These are phyloP conservation scores for Phoxinus phoxinus DNA, from an alignment of 2,113 vertebrate genomes.

Conservation along the genomic window DNA sequence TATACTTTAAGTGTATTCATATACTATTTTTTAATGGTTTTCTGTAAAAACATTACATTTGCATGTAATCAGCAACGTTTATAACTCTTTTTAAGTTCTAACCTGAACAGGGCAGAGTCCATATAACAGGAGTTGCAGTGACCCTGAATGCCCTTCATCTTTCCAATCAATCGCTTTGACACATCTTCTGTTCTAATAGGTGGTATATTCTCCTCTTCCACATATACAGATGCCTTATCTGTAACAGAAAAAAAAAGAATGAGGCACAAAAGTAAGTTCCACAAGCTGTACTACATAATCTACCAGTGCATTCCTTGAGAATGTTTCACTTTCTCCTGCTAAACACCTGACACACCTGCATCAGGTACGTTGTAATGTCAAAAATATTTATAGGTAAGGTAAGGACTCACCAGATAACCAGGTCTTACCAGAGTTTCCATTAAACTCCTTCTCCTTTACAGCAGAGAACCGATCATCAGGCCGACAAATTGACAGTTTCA, in stretches of 20 bases:
- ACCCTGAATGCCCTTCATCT: conserved; percentile 88
- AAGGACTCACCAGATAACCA: background rate
- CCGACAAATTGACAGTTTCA: conserved; percentile 78
- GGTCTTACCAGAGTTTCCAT: conserved; percentile 56
- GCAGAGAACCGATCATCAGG: conserved; percentile 77
- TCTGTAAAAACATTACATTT: too few relatives aligned
- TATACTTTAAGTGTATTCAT: too few relatives aligned
- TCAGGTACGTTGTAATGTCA: background rate
- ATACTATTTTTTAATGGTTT: too few relatives aligned
- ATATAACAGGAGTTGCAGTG: conserved; percentile 94
- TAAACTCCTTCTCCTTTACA: background rate
- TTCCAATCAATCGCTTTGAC: conserved; percentile 71
- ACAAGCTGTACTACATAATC: background rate
- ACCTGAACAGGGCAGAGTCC: conserved; percentile 89
- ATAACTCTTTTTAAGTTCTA: background rate
- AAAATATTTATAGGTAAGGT: background rate
- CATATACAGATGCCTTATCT: conserved; percentile 50
- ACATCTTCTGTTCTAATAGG: conserved; percentile 77
- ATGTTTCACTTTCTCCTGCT: background rate
- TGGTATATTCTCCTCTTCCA: conserved; percentile 65
- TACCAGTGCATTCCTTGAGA: background rate
- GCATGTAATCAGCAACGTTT: too few relatives aligned
- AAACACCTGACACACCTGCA: background rate
- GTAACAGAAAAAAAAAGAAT: conserved; percentile 39
- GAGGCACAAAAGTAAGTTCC: background rate